Conservation (phyloP, 2,113 vertebrate species). For the Dipodomys spectabilis region DNA sequence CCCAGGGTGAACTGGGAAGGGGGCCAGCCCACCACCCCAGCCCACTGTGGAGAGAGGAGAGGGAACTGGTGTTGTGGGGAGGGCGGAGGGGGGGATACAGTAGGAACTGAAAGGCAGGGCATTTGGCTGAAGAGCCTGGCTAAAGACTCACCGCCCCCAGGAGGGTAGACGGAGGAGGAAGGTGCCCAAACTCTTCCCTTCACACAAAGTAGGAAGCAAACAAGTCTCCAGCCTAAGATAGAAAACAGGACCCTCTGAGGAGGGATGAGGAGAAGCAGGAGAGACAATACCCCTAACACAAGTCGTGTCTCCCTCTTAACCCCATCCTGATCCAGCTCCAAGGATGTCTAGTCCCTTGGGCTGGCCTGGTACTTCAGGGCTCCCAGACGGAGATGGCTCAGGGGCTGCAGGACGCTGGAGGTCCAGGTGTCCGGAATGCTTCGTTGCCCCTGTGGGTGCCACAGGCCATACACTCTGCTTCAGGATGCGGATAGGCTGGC, state of each 20-base stretch:
- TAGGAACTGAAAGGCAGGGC: background rate
- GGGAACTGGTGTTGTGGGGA: background rate
- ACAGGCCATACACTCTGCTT: background rate
- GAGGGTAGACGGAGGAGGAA: background rate
- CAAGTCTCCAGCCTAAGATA: background rate
- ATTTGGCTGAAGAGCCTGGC: conserved; percentile 77
- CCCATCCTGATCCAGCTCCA: background rate
- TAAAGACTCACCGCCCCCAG: background rate
- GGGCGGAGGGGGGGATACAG: no score
- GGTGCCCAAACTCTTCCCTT: conserved; percentile 55
- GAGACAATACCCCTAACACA: background rate
- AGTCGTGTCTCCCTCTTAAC: rapidly evolving
- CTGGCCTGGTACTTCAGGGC: background rate
- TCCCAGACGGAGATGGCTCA: background rate
- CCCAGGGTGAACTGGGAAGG: background rate
- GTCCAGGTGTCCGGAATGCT: background rate
- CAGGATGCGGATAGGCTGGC: background rate
- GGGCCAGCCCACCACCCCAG: background rate
- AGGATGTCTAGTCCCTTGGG: background rate
- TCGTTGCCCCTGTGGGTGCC: background rate
- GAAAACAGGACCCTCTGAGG: background rate
- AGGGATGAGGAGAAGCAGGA: background rate
- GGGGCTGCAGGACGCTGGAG: background rate
- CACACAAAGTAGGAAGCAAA: background rate
- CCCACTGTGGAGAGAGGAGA: background rate